A percentile compares a stretch with the other conserved stretches of the same genome.
phyloP scores from a whole-genome alignment of 2,797 vertebrate species.

The Yasuhikotakia modesta region DNA sequence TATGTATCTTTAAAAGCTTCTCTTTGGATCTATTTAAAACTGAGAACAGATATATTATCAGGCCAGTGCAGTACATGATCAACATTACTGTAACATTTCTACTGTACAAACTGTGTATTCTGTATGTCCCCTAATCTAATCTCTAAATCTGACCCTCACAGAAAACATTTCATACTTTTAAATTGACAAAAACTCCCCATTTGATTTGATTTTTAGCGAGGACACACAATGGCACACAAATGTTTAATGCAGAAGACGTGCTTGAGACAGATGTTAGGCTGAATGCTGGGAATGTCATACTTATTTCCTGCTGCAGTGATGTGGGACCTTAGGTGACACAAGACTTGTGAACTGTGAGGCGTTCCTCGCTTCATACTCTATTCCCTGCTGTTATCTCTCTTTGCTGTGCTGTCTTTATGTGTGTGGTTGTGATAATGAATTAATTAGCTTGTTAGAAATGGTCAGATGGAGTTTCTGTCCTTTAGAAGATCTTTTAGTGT shows the following conservation, averaged over 20 bases:
- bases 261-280: slow-evolving; percentile 41
- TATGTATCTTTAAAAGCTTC: slow-evolving; percentile 32
- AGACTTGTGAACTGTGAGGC: slow-evolving; percentile 46
- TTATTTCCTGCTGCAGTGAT: slow-evolving; percentile 47
- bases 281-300: slow-evolving; percentile 22
- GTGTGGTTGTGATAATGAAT: slow-evolving; percentile 52
- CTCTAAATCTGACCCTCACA: too few relatives aligned
- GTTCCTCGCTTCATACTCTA: slow-evolving; percentile 8
- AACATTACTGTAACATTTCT: slow-evolving; percentile 37
- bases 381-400: slow-evolving; percentile 25
- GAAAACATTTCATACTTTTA: too few relatives aligned
- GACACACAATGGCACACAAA: not conserved
- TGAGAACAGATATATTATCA: slow-evolving; percentile 22
- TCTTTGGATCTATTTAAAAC: slow-evolving; percentile 38
- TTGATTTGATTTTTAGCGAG: too few relatives aligned
- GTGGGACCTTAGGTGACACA: slow-evolving; percentile 55
- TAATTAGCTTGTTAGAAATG: slow-evolving; percentile 53
- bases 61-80: slow-evolving; percentile 32
- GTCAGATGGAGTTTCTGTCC: slow-evolving; percentile 39
- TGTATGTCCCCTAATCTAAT: too few relatives aligned
- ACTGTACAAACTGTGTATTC: too few relatives aligned
- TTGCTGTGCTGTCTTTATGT: slow-evolving; percentile 58
- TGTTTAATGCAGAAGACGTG: slow-evolving; percentile 19
- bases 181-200: too few relatives aligned
- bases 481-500: too few relatives aligned